Evolutionary conservation across 1,140 invertebrate genomes (phyloP), one percentile per base, ranked within the genome.

Genomic region (Wiebesia pumilae): DNA sequence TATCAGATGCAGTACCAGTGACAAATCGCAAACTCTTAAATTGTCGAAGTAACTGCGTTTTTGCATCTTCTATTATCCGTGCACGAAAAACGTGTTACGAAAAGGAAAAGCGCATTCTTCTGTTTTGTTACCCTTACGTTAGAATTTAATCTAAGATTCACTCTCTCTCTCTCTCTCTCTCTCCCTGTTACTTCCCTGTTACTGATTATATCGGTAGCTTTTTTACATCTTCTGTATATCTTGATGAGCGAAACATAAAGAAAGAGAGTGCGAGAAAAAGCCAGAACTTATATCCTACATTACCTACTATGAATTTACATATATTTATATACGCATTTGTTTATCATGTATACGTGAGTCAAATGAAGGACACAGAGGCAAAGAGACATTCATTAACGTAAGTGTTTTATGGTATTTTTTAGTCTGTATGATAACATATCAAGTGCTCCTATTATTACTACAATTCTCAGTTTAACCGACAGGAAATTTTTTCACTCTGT

Each of bases 341-440:
- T 54, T 54, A 14, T 54, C 14, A 54, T 10, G 2, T 54, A 54
- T 2, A 54, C 6, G 6, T 16, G 14, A n/a, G n/a, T n/a, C n/a
- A 54, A 54, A 54, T 10, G 14, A 54, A 54, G 14, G 12, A 47
- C 4, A 47, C 0, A 81, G 58, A 81, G 35, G 38, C 24, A 81
- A 47, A 21, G 73, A 33, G 73, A 65, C 33, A 7, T 79, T 86
- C 84, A 35, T 86, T 86, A 82, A 77, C 85, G 65, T 86, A 86
- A 82, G 69, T 77, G 54, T 86, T 86, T 86, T 81, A 86, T 81
- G 78, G 79, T 81, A 69, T 75, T 69, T 86, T 86, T 75, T 79
- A 73, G 47, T 86, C 33, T 79, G 30, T 81, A 75, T 73, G 79
- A 81, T 86, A 69, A 77, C 67, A 54, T 85, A 85, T 85, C 77